phyloP scores from a whole-genome alignment of 2,888 invertebrate genomes.

The Sminthurides aquaticus region DNA sequence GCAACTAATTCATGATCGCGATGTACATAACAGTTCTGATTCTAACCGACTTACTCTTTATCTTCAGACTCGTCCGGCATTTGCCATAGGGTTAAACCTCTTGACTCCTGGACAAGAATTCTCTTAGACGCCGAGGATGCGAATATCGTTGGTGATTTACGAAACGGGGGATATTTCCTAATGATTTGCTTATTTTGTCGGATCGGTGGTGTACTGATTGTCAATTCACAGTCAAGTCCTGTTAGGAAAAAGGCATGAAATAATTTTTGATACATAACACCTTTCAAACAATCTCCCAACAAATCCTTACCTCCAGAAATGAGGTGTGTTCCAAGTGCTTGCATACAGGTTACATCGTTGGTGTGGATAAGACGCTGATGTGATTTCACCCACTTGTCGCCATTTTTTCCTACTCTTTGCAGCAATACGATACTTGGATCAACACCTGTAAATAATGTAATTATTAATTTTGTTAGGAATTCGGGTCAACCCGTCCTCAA shows the following conservation, averaged over 20 bases:
- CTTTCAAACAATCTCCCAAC: background rate
- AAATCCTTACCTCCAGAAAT: conserved; percentile 61
- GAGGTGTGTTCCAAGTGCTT: conserved; percentile 58
- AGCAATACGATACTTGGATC: conserved; percentile 74
- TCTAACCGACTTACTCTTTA: conserved; percentile 27
- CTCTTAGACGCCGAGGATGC: conserved; percentile 19
- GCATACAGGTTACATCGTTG: conserved; percentile 74
- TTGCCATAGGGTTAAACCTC: conserved; percentile 35
- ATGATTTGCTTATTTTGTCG: conserved; percentile 23
- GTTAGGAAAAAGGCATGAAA: too few relatives aligned
- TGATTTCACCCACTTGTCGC: conserved; percentile 72
- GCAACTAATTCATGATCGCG: conserved; percentile 1
- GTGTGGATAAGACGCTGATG: conserved; percentile 71
- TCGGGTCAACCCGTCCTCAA: background rate
- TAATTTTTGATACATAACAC: conserved; percentile 3
- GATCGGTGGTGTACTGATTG: conserved; percentile 30
- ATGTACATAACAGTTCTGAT: too few relatives aligned
- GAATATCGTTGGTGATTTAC: conserved; percentile 22
- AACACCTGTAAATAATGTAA: conserved; percentile 50
- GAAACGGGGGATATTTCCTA: conserved; percentile 39
- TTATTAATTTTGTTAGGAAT: background rate
- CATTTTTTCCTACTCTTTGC: conserved; percentile 56
- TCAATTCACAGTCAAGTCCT: conserved; percentile 40
- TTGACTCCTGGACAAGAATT: conserved; percentile 29
- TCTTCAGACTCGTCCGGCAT: conserved; percentile 27